Conservation (phyloP, 2,888 invertebrate species). For the Synanthedon formicaeformis region DNA sequence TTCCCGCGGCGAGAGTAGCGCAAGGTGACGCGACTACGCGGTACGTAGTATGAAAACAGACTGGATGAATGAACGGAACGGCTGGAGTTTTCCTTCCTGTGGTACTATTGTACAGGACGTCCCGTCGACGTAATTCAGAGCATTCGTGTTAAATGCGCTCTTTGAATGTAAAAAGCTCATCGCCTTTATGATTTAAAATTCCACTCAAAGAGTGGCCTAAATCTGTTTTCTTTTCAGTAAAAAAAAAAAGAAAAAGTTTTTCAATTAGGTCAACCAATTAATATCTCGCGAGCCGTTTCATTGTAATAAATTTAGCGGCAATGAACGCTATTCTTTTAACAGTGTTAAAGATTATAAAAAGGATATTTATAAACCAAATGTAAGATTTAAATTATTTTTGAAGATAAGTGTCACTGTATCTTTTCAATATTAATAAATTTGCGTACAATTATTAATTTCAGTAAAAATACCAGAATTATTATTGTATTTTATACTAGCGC, state of each 20-base stretch:
- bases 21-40: neutral
- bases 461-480: too few species aligned
- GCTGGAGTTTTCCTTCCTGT: slow-evolving; percentile 1
- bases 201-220: neutral
- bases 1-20: neutral
- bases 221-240: neutral
- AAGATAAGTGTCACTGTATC: too few species aligned
- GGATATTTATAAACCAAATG: too few species aligned
- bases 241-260: neutral
- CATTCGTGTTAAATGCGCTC: neutral
- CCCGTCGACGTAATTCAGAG: neutral
- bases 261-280: neutral
- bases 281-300: too few species aligned
- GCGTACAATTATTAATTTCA: too few species aligned
- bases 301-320: too few species aligned
- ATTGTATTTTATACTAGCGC: too few species aligned
- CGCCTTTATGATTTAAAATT: neutral
- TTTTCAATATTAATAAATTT: too few species aligned
- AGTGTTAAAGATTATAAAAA: too few species aligned
- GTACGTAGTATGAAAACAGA: neutral
- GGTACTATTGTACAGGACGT: slow-evolving; percentile 1
- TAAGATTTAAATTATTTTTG: too few species aligned
- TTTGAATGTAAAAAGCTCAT: neutral
- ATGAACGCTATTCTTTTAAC: too few species aligned
- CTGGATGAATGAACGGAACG: slow-evolving; percentile 1